Evolutionary conservation across 2,113 vertebrate genomes (phyloP).

Genomic region (Peucedramus taeniatus): DNA sequence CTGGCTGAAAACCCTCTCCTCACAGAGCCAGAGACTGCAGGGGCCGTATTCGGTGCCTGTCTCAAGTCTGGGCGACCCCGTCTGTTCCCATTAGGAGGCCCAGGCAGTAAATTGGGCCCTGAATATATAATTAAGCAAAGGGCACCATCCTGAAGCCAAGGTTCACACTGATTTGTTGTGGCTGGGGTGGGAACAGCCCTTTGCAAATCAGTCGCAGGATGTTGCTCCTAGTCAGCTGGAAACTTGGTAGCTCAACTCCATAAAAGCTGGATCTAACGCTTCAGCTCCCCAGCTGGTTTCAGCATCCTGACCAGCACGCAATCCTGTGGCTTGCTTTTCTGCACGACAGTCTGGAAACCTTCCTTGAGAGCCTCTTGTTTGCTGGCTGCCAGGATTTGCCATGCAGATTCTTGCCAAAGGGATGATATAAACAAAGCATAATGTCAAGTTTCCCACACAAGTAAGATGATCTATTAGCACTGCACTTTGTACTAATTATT

Average conservation of each 20-base stretch:
- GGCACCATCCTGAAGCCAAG: slow-evolving; percentile 61
- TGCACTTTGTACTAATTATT: slow-evolving; percentile 72
- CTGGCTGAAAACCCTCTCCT: slow-evolving; percentile 3
- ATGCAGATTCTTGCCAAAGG: slow-evolving; percentile 66
- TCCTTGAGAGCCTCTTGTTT: slow-evolving; percentile 64
- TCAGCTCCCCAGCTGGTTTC: slow-evolving; percentile 60
- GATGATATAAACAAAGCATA: slow-evolving; percentile 70
- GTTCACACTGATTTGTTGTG: slow-evolving; percentile 63
- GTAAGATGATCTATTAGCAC: slow-evolving; percentile 68
- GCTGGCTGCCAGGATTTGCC: slow-evolving; percentile 66
- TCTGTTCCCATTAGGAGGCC: slow-evolving; percentile 54
- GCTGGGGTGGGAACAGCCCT: slow-evolving; percentile 61
- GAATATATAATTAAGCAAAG: slow-evolving; percentile 68
- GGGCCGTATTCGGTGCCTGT: not conserved
- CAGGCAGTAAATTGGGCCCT: slow-evolving; percentile 55
- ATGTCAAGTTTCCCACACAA: slow-evolving; percentile 69
- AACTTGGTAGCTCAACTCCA: slow-evolving; percentile 28
- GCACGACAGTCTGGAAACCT: slow-evolving; percentile 63
- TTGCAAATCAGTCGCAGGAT: slow-evolving; percentile 55
- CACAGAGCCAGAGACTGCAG: not conserved
- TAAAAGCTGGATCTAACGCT: slow-evolving; percentile 57
- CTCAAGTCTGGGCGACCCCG: slow-evolving; percentile 45
- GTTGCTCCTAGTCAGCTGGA: slow-evolving; percentile 64
- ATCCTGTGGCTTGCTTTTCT: slow-evolving; percentile 59
- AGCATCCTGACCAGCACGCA: slow-evolving; percentile 63